Conservation (phyloP, 2,888 invertebrate species). For the Microctonus hyperodae region DNA sequence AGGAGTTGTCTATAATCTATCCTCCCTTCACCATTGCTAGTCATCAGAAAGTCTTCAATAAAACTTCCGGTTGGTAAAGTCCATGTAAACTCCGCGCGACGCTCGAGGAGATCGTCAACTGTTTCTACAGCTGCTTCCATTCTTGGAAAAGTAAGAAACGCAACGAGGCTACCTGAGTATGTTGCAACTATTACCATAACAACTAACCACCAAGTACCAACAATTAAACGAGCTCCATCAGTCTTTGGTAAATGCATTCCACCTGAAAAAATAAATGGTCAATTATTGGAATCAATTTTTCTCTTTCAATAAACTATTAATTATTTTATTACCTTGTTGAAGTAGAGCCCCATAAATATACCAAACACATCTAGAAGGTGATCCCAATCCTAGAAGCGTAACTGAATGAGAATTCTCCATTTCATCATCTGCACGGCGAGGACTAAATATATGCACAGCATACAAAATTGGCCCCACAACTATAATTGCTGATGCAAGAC, state of each 20-base stretch:
- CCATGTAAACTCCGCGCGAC: slow-evolving; percentile 73
- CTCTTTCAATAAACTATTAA: background rate
- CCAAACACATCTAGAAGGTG: slow-evolving; percentile 77
- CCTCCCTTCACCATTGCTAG: slow-evolving; percentile 66
- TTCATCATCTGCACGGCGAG: slow-evolving; percentile 55
- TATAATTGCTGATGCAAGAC: slow-evolving; percentile 76
- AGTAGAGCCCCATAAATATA: slow-evolving; percentile 90
- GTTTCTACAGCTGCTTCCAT: slow-evolving; percentile 76
- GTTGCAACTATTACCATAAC: slow-evolving; percentile 89
- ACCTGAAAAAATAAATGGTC: slow-evolving; percentile 65
- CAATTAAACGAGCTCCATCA: slow-evolving; percentile 84
- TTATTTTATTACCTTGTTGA: slow-evolving; percentile 86
- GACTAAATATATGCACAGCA: slow-evolving; percentile 76
- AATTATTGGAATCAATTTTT: background rate
- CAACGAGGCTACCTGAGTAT: slow-evolving; percentile 91
- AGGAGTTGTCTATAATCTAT: slow-evolving; percentile 25
- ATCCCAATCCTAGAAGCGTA: slow-evolving; percentile 44
- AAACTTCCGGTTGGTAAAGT: slow-evolving; percentile 79
- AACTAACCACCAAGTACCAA: slow-evolving; percentile 93
- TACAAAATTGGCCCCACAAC: slow-evolving; percentile 81
- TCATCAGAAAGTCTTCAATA: slow-evolving; percentile 73
- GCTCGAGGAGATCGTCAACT: slow-evolving; percentile 70
- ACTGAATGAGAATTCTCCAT: slow-evolving; percentile 22
- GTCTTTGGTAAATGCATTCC: slow-evolving; percentile 87
- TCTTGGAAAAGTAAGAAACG: slow-evolving; percentile 90